Conservation (phyloP, 2,888 invertebrate species). For the Rotaria macrura region DNA sequence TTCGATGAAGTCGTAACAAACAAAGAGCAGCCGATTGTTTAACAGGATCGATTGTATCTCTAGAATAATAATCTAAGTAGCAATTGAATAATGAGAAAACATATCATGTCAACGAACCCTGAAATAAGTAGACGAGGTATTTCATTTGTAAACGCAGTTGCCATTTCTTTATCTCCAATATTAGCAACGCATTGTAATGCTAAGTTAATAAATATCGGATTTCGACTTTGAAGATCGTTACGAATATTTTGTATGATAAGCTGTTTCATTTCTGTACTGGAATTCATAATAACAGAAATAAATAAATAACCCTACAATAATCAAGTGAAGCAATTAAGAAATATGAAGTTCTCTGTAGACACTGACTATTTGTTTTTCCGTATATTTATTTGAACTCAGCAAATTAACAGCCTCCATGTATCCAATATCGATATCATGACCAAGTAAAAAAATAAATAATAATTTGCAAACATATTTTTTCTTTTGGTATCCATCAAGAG, state of each 20-base stretch:
- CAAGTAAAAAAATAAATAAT: constrained; percentile 93
- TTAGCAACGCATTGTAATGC: constrained; percentile 98
- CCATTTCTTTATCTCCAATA: constrained; percentile 98
- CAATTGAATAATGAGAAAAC: no score
- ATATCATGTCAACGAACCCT: constrained; percentile 60
- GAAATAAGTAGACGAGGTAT: constrained; percentile 95
- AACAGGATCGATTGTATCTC: constrained; percentile 94
- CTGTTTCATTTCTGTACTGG: constrained; percentile 95
- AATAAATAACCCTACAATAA: constrained; percentile 82
- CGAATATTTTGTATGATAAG: constrained; percentile 97
- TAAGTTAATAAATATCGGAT: constrained; percentile 94
- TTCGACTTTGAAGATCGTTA: constrained; percentile 81
- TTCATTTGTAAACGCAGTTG: constrained; percentile 92
- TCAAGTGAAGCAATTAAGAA: not conserved
- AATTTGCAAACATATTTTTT: constrained; percentile 99
- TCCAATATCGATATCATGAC: constrained; percentile 99
- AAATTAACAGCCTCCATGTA: constrained; percentile 99
- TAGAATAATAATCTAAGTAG: not conserved
- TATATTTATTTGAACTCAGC: constrained; percentile 97
- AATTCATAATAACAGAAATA: constrained; percentile 96
- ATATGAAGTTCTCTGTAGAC: no score
- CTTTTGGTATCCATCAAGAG: constrained; percentile 98
- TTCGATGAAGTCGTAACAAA: constrained; percentile 78
- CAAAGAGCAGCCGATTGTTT: constrained; percentile 98
- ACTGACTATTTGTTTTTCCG: constrained; percentile 89